Conservation (phyloP, 2,797 vertebrate species). For the Xerus rutilus region DNA sequence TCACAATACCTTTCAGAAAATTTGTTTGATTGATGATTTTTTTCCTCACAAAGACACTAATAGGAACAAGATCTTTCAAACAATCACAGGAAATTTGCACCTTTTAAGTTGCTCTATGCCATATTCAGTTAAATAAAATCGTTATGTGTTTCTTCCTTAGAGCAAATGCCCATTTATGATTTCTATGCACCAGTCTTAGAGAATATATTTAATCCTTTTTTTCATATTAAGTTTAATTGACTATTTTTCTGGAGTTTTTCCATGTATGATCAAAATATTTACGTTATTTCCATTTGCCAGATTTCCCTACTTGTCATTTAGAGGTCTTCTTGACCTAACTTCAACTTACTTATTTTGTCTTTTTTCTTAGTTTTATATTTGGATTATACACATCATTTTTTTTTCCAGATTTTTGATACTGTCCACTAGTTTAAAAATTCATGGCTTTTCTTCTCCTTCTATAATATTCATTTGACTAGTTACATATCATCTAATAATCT, state of each 20-base stretch:
- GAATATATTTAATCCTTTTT: background rate
- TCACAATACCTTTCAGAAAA: background rate
- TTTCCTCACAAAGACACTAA: background rate
- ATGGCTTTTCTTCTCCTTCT: background rate
- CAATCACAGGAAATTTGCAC: background rate
- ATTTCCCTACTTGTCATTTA: background rate
- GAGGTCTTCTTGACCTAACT: background rate
- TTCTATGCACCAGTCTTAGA: background rate
- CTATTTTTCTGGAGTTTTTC: background rate
- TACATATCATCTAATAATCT: background rate
- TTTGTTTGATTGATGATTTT: background rate
- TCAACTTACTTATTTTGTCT: background rate
- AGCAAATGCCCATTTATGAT: background rate
- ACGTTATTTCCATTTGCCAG: background rate
- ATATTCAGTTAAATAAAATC: background rate
- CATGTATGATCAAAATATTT: constrained; percentile 24
- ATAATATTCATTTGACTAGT: background rate
- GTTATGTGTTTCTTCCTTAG: background rate
- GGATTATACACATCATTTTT: background rate
- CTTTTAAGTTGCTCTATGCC: background rate
- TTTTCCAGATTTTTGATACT: background rate
- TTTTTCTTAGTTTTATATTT: background rate
- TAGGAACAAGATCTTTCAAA: background rate
- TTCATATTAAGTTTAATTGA: background rate
- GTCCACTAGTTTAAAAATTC: background rate